Percentiles rank a stretch among this genome's conserved stretches.
Conservation (phyloP, 2,113 vertebrate genomes). For the Megaleporinus macrocephalus region DNA sequence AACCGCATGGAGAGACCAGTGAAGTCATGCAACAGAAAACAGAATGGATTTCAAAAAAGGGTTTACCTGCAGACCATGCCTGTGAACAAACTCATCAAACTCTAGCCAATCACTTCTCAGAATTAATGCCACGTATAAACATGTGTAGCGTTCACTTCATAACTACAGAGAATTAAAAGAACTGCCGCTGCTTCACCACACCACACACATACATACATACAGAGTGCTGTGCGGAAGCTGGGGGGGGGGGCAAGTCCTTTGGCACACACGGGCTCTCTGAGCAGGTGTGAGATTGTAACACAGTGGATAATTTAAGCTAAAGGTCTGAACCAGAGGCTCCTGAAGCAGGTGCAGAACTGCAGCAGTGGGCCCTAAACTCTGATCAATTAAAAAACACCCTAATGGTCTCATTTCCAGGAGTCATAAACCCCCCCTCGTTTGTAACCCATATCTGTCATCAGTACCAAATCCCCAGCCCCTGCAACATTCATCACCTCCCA, state of each 20-base stretch:
- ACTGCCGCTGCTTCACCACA: not conserved
- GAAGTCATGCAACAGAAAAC: not conserved
- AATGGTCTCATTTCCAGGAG: conserved; percentile 49
- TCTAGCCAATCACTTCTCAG: not conserved
- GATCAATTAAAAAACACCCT: conserved; percentile 59
- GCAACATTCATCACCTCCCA: conserved; percentile 41
- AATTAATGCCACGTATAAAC: not conserved
- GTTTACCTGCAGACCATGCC: not conserved
- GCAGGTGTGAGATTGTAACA: conserved; percentile 58
- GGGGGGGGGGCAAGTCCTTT: conserved; percentile 28
- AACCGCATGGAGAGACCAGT: not conserved
- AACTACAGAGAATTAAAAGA: conserved; percentile 8
- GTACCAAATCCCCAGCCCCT: conserved; percentile 8
- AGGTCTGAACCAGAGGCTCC: conserved; percentile 39
- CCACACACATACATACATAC: not conserved
- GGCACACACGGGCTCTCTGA: conserved; percentile 36
- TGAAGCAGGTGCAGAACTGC: conserved; percentile 48
- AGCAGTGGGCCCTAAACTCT: conserved; percentile 41
- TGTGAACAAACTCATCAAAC: not conserved
- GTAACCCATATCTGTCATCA: conserved; percentile 61
- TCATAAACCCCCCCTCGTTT: conserved; percentile 51
- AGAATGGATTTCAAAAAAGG: not conserved
- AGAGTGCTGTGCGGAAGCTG: conserved; percentile 36
- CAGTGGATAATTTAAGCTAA: conserved; percentile 55
- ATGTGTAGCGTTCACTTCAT: not conserved